A percentile compares a stretch with the other conserved stretches of the same genome.
Conservation (phyloP, 2,113 vertebrate genomes). For the Sprattus sprattus region DNA sequence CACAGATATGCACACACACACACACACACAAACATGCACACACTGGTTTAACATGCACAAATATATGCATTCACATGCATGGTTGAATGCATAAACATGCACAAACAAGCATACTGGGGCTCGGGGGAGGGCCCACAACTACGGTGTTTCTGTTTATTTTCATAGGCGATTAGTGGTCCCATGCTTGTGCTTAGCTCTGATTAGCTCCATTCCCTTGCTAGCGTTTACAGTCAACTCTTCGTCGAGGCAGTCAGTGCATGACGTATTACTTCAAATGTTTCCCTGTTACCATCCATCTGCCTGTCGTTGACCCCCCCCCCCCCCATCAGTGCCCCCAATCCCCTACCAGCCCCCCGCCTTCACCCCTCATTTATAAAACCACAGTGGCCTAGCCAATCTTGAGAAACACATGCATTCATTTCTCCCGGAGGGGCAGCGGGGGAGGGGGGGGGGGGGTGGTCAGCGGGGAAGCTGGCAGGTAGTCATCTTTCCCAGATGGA, state of each 20-base stretch:
- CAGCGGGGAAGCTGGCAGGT: neutral
- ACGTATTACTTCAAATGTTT: neutral
- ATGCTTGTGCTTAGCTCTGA: constrained; percentile 4
- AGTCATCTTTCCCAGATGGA: neutral
- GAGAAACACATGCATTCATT: constrained; percentile 2
- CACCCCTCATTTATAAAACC: neutral
- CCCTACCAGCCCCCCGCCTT: neutral
- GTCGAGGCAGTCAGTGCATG: neutral
- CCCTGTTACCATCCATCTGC: neutral
- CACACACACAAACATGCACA: neutral
- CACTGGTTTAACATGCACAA: neutral
- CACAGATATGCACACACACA: neutral
- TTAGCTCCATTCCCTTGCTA: constrained; percentile 9
- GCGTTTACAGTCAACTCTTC: neutral
- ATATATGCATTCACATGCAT: neutral
- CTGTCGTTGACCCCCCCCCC: neutral
- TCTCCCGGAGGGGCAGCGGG: neutral
- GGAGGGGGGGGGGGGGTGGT: neutral
- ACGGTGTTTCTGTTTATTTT: neutral
- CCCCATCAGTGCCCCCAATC: neutral
- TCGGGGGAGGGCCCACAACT: neutral
- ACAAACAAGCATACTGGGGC: neutral
- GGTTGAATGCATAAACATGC: neutral
- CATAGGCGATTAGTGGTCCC: neutral
- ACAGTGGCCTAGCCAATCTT: neutral